A percentile compares a stretch with the other conserved stretches of the same genome.
Evolutionary conservation across 2,888 invertebrate species (phyloP).

Genomic region (Spisula solida): DNA sequence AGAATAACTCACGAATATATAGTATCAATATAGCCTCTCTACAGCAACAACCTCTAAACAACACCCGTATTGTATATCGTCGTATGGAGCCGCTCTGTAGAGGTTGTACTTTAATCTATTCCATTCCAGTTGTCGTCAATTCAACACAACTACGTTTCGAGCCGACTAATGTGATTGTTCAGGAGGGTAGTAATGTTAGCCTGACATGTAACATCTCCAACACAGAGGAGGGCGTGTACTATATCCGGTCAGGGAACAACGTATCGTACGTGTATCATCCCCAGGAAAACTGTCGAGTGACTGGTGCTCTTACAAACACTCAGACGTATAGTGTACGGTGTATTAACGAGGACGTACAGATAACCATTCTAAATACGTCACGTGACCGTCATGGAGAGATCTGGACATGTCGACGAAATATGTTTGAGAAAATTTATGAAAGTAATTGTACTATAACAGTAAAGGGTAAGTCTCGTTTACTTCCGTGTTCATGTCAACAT

Average conservation of each 20-base stretch:
- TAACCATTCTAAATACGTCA: background rate
- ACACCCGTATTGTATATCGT: too few relatives aligned
- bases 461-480: background rate
- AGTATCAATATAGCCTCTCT: too few relatives aligned
- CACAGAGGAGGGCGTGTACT: background rate
- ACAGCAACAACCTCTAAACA: too few relatives aligned
- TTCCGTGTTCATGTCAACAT: too few relatives aligned
- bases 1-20: too few relatives aligned
- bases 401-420: background rate
- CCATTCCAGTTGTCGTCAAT: background rate
- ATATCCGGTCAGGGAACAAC: background rate
- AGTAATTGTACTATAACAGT: background rate
- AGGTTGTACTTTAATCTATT: too few relatives aligned
- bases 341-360: background rate
- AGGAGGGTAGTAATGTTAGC: background rate
- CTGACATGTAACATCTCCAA: background rate
- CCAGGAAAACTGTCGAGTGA: background rate
- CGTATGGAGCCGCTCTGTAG: too few relatives aligned
- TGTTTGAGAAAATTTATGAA: slow-evolving; percentile 2
- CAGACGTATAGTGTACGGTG: background rate
- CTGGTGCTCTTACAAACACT: background rate
- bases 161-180: background rate
- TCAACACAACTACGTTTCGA: background rate
- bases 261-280: background rate
- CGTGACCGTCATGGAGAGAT: background rate